These are phyloP conservation scores for Grammomys dolichurus DNA, from an alignment of 2,113 vertebrate genomes.

Conservation along the genomic window DNA sequence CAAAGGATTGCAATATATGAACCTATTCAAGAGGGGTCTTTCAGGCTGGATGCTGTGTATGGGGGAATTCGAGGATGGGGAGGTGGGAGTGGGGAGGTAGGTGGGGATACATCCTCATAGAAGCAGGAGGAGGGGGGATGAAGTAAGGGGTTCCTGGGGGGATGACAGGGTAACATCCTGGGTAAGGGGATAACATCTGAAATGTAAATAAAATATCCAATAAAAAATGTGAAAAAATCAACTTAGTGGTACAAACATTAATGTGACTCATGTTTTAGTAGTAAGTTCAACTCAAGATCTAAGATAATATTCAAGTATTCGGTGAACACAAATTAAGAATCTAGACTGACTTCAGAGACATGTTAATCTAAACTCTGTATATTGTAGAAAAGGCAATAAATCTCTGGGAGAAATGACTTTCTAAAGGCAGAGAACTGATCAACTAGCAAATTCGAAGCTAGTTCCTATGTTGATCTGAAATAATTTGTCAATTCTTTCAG, in stretches of 20 bases:
- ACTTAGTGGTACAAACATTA: background rate
- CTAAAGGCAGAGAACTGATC: background rate
- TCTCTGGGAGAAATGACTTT: background rate
- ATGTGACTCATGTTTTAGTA: background rate
- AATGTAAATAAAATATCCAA: no score
- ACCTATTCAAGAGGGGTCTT: background rate
- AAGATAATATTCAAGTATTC: background rate
- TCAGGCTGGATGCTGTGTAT: no score
- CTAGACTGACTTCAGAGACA: background rate
- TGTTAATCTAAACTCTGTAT: background rate
- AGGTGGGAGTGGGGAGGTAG: no score
- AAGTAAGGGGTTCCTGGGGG: no score
- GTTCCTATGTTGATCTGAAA: background rate
- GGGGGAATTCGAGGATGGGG: no score
- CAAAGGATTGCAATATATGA: background rate
- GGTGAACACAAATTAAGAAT: background rate
- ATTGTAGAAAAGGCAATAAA: conserved; percentile 1
- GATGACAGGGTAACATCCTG: no score
- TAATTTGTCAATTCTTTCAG: background rate
- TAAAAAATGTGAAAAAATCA: background rate
- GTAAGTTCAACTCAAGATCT: background rate
- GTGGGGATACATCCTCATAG: no score
- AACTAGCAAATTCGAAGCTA: background rate
- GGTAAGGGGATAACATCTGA: no score
- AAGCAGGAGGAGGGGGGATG: no score